Base-by-base conservation (phyloP, 2,113 vertebrate species). In the Helogale parvula region DNA sequence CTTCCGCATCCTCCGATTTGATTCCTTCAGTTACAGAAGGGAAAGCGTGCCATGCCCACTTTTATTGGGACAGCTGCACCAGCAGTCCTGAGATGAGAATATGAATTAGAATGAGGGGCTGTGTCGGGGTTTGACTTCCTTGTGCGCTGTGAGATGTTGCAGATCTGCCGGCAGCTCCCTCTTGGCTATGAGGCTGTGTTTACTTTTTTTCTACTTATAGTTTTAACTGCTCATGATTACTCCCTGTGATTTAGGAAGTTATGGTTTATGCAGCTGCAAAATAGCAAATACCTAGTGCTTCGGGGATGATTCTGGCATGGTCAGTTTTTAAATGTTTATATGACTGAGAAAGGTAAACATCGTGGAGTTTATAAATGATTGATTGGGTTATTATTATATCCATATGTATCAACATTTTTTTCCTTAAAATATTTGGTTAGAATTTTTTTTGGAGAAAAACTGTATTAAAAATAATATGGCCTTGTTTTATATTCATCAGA, bases 401-500 rank as follows among this genome's bases (percentile, higher is more conserved):
- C 33, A 4, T 41, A 5, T 52, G 33, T 25, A 3, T 80, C 83
- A 72, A 19, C 8, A 63, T n/a, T 79, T 33, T 94, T 94, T 90
- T 38, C 25, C 33, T 91, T 47, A 77, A 77, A 84, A 79, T 68
- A n/a, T 54, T 69, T 87, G 68, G 4, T 91, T 63, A 77, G 9
- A 68, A 80, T 80, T 93, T 95, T 87, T 93, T 92, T 35, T 38
- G 3, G 7, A 84, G 66, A 85, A 92, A 77, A 77, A 31, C 41
- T 31, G 2, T 77, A 77, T 76, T 31, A 77, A 77, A 77, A 33
- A 33, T 15, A 77, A 52, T 74, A 19, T 79, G 90, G 17, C 27
- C 5, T 87, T 83, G 77, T 86, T 97, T 95, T 77, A 65, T 69
- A 65, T 86, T 74, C 71, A n/a, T 13, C 21, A 41, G 79, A 89